Evolutionary conservation across 2,888 invertebrate species (phyloP).

Genomic region (Lasioglossum oenotherae): DNA sequence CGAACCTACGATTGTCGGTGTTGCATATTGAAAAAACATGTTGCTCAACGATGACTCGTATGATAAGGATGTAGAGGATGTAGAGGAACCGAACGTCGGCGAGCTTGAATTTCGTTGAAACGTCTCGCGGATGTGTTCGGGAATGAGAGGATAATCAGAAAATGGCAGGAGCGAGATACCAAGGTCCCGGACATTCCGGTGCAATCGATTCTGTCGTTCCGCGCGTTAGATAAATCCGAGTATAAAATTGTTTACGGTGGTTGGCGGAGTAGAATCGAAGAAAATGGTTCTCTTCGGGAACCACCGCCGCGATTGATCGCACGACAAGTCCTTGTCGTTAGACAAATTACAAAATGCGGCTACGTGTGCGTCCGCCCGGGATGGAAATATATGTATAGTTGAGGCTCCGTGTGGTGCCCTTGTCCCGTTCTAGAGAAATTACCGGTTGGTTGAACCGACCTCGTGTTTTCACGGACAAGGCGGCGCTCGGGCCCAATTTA

Average conservation of each 20-base stretch:
- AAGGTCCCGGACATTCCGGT: constrained; percentile 6
- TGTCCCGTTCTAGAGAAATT: constrained; percentile 35
- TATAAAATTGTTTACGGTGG: constrained; percentile 53
- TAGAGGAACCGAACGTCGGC: constrained; percentile 34
- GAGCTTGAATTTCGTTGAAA: constrained; percentile 18
- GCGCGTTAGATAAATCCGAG: constrained; percentile 53
- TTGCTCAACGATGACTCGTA: background rate
- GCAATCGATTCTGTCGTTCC: constrained; percentile 32
- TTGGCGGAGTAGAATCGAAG: constrained; percentile 50
- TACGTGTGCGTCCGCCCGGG: constrained; percentile 73
- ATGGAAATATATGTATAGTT: constrained; percentile 42
- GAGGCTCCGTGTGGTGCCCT: constrained; percentile 30
- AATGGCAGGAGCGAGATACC: background rate
- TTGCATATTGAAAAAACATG: background rate
- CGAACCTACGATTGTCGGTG: background rate
- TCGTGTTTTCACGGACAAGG: background rate
- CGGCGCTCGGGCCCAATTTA: constrained; percentile 33
- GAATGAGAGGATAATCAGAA: background rate
- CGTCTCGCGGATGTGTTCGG: constrained; percentile 10
- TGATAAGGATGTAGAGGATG: background rate
- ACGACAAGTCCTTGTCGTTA: constrained; percentile 58
- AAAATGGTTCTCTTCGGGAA: constrained; percentile 40
- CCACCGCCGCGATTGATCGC: constrained; percentile 46
- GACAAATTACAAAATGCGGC: constrained; percentile 57
- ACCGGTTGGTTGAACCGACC: constrained; percentile 21